phyloP scores from a whole-genome alignment of 2,888 invertebrate genomes.

The Callimorpha dominula region DNA sequence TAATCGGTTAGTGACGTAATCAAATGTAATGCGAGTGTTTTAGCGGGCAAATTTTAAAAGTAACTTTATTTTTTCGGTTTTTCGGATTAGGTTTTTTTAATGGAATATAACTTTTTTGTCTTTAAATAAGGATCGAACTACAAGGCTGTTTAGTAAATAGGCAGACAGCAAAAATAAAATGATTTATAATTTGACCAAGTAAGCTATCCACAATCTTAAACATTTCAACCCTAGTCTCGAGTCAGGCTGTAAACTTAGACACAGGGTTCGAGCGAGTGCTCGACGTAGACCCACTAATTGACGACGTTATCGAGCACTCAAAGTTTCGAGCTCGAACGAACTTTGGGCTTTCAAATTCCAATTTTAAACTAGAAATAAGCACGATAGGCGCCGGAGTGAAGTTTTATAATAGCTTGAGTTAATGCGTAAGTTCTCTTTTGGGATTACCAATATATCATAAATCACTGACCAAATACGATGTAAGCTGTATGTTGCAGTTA shows the following conservation, averaged over 20 bases:
- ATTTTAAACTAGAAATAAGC: slow-evolving; percentile 77
- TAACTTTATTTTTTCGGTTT: no score
- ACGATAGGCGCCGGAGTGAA: slow-evolving; percentile 59
- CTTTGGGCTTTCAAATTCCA: slow-evolving; percentile 73
- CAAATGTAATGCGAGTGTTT: no score
- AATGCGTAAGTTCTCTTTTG: slow-evolving; percentile 39
- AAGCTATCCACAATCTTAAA: neutral
- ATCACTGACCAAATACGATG: neutral
- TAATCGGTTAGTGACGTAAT: no score
- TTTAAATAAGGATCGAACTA: no score
- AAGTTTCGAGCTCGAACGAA: slow-evolving; percentile 70
- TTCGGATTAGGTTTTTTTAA: no score
- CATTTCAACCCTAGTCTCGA: slow-evolving; percentile 45
- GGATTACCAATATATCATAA: slow-evolving; percentile 41
- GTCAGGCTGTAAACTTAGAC: slow-evolving; percentile 47
- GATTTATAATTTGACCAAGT: neutral
- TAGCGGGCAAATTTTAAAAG: no score
- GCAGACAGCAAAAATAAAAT: neutral
- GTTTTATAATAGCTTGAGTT: slow-evolving; percentile 70
- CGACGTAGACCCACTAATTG: slow-evolving; percentile 74
- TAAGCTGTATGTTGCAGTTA: neutral
- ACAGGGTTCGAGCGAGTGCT: slow-evolving; percentile 46
- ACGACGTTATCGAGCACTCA: slow-evolving; percentile 77
- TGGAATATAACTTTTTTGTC: no score
- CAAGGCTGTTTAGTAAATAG: no score